Base-by-base conservation (phyloP, 1,140 invertebrate genomes). In the Goniozus legneri region DNA sequence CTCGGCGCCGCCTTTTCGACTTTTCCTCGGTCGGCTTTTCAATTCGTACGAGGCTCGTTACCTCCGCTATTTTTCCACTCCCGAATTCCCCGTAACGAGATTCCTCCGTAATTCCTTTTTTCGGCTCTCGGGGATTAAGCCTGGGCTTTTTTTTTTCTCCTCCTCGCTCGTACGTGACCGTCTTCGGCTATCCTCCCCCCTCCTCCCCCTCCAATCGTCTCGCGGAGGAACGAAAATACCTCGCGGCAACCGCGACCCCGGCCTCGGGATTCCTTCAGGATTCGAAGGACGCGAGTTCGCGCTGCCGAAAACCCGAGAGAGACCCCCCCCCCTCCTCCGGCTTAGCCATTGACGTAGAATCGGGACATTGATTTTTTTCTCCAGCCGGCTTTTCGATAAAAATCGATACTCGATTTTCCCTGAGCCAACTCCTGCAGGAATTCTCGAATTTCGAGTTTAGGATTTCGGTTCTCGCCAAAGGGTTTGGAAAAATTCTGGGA, bases 181-280 rank as follows among this genome's bases (percentile, higher is more conserved):
- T 19, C 14, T 33, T 33, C 18, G 2, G 13, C 27, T 3, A 14
- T 14, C 2, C 1, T 30, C 32, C 32, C 14, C 32, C 6, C 6
- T 22, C 19, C 8, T 22, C 8, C n/a, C 10, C 39, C 15, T 2
- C 13, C 15, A 12, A 3, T 10, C 16, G 14, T 4, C 32, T 13
- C 32, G 12, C 22, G 31, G 14, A 15, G 24, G 40, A 52, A 43
- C 43, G 49, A 54, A 54, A 54, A 54, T 51, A 47, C 34, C 52
- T 54, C 49, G 52, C 52, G 49, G 49, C 39, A 19, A 16, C 38
- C 52, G 36, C 41, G 47, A 4, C 36, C 36, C 36, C 47, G 37
- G 34, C 43, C 52, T 44, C 38, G 43, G 24, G 32, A 40, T 50
- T 32, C 32, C 24, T 35, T 24, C 35, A 27, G 35, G 44, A 37